These are phyloP conservation scores for Heliconius aoede DNA, from an alignment of 2,888 invertebrate genomes.

Conservation along the genomic window DNA sequence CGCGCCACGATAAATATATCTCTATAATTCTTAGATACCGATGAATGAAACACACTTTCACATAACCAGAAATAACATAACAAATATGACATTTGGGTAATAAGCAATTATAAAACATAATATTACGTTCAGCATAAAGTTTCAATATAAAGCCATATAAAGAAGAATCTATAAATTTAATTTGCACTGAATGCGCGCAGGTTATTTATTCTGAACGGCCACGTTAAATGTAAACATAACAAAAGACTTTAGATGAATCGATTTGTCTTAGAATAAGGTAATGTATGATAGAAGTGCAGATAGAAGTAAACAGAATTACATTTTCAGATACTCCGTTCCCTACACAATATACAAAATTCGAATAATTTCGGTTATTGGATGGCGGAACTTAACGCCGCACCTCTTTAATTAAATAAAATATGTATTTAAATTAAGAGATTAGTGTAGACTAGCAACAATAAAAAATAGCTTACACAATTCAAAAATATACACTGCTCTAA, in stretches of 20 bases:
- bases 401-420: too few species aligned
- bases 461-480: neutral
- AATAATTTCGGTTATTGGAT: too few species aligned
- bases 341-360: too few species aligned
- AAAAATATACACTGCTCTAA: neutral
- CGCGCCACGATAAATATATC: too few species aligned
- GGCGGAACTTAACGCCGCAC: too few species aligned
- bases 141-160: slow-evolving; percentile 4
- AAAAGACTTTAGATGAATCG: neutral
- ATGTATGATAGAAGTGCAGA: neutral
- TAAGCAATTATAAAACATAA: slow-evolving; percentile 5
- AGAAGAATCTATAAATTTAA: slow-evolving; percentile 5
- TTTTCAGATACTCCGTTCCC: too few species aligned
- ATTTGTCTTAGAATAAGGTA: neutral
- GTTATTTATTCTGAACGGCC: slow-evolving; percentile 6
- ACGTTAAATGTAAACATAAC: slow-evolving; percentile 3
- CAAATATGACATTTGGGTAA: slow-evolving; percentile 3
- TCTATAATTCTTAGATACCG: neutral
- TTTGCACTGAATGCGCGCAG: slow-evolving; percentile 9
- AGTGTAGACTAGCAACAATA: neutral
- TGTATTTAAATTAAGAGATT: neutral
- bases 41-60: neutral
- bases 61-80: neutral
- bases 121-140: neutral
- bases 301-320: too few species aligned